Conservation (phyloP, 2,888 invertebrate genomes). For the Andrena dorsata region DNA sequence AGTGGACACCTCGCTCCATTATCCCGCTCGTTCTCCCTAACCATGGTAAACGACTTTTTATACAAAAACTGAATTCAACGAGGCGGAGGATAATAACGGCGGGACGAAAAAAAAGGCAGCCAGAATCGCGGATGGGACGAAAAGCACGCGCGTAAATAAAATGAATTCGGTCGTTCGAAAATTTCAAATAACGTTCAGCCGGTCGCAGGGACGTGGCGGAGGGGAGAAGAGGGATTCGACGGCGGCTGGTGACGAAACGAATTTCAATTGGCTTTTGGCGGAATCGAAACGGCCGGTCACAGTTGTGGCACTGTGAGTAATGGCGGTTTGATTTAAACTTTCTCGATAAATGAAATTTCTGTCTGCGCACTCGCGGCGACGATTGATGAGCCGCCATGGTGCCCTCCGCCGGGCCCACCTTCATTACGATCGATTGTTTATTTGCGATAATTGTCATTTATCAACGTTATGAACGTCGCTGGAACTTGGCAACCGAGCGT, state of each 20-base stretch:
- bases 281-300: constrained; percentile 68
- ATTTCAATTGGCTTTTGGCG: constrained; percentile 71
- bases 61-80: neutral
- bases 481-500: constrained; percentile 12
- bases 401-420: constrained; percentile 48
- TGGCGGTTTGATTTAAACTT: constrained; percentile 75
- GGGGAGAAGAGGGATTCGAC: constrained; percentile 27
- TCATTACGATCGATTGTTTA: constrained; percentile 62
- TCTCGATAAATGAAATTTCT: constrained; percentile 74
- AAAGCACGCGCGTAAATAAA: neutral
- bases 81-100: constrained; percentile 1
- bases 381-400: constrained; percentile 64
- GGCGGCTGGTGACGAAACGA: constrained; percentile 67
- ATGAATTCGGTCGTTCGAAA: constrained; percentile 47
- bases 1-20: neutral
- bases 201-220: neutral
- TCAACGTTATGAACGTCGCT: constrained; percentile 42
- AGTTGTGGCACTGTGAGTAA: constrained; percentile 69
- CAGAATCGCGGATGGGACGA: neutral
- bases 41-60: neutral
- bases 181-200: constrained; percentile 56
- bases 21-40: neutral
- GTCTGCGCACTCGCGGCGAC: constrained; percentile 55
- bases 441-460: constrained; percentile 62
- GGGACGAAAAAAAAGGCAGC: neutral